Base-by-base conservation (phyloP, 1,140 invertebrate genomes). In the Medauroidea extradentata region DNA sequence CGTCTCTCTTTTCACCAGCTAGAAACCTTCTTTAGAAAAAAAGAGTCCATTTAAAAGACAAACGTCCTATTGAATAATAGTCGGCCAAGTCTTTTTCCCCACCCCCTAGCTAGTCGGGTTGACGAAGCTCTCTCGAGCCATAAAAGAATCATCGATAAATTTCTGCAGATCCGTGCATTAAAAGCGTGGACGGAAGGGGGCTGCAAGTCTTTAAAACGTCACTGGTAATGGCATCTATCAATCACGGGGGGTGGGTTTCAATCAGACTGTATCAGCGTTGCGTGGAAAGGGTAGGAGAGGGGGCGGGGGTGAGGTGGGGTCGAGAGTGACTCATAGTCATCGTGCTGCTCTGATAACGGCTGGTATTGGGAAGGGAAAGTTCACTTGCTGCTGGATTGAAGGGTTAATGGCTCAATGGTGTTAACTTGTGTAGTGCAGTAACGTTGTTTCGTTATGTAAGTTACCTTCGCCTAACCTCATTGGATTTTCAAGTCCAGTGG, bases 51-150 rank as follows among this genome's bases (percentile, higher is more conserved):
- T 60, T 60, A 53, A 60, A 60, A 60, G 58, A 60, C 58, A 60
- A 60, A 60, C 58, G 58, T 53, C 58, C 58, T 60, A 60, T 60
- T 60, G 58, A 53, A 60, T 60, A 60, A 60, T 60, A 57, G 56
- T 48, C 44, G 50, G 44, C 56, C 24, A 19, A 19, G 16, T 46
- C 43, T 46, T 23, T 18, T 46, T 14, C 23, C 43, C 43, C 1
- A 3, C 16, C 21, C 29, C 38, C 18, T 23, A 9, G 23, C 29
- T 18, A 11, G 53, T n/a, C 39, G 8, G 24, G 34, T 38, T 16
- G 34, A 41, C 53, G 29, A 3, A 27, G 34, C 53, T 21, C 19
- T 43, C 34, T 21, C n/a, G 24, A 9, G 44, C 58, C 50, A 57
- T 57, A 57, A 60, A 53, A 60, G 51, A 60, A 60, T 60, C 58